Conservation (phyloP, 2,888 invertebrate genomes). For the Eupeodes luniger region DNA sequence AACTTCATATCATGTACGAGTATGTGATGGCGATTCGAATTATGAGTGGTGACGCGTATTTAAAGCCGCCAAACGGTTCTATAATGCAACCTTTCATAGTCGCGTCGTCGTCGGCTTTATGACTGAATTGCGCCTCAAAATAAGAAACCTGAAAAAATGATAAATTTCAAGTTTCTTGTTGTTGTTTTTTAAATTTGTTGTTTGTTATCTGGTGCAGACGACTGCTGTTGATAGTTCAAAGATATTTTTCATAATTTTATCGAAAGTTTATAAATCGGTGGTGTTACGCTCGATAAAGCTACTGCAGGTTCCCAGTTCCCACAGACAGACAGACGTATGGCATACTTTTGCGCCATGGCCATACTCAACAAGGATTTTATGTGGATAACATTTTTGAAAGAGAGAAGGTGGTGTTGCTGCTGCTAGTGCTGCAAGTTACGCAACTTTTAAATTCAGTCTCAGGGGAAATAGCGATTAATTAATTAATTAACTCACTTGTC, state of each 20-base stretch:
- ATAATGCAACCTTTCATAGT: neutral
- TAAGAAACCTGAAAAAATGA: constrained; percentile 44
- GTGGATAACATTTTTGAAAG: neutral
- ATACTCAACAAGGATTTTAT: constrained; percentile 8
- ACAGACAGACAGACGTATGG: constrained; percentile 29
- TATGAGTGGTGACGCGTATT: constrained; percentile 72
- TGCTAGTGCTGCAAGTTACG: constrained; percentile 48
- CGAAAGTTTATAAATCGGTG: constrained; percentile 61
- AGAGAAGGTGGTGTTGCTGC: constrained; percentile 13
- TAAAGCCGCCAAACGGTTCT: constrained; percentile 37
- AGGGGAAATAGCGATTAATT: constrained; percentile 67
- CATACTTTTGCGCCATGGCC: constrained; percentile 4
- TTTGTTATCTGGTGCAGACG: constrained; percentile 62
- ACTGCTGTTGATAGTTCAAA: constrained; percentile 44
- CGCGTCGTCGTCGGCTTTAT: constrained; percentile 13
- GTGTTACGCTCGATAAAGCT: constrained; percentile 41
- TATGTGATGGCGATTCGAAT: constrained; percentile 40
- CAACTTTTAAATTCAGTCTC: constrained; percentile 47
- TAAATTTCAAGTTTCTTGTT: constrained; percentile 58
- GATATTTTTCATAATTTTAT: constrained; percentile 60
- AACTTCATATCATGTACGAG: constrained; percentile 12
- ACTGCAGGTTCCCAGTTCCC: constrained; percentile 37
- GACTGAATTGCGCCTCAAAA: constrained; percentile 31
- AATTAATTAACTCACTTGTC: constrained; percentile 76
- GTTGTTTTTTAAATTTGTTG: neutral